A percentile compares a stretch with the other conserved stretches of the same genome.
phyloP scores from a whole-genome alignment of 2,797 vertebrate genomes.

The Perodicticus potto region DNA sequence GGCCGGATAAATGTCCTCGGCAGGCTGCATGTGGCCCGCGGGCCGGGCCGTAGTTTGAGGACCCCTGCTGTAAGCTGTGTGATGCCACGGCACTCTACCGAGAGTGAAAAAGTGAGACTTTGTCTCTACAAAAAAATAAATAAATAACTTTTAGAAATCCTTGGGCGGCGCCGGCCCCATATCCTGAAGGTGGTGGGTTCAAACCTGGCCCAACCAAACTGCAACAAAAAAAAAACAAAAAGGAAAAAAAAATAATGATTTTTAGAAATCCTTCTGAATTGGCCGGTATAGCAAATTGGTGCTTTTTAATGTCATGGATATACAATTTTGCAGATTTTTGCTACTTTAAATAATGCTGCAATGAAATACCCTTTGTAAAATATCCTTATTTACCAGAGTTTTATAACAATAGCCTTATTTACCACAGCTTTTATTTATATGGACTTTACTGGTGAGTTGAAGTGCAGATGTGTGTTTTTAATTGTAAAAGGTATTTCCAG shows the following conservation, averaged over 20 bases:
- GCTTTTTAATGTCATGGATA: background rate
- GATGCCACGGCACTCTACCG: no score
- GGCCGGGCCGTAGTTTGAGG: no score
- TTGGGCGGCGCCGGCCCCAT: no score
- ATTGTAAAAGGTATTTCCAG: background rate
- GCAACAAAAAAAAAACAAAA: no score
- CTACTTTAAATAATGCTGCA: background rate
- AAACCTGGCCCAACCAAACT: no score
- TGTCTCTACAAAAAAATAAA: no score
- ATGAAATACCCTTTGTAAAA: background rate
- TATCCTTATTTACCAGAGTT: background rate
- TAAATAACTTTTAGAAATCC: no score
- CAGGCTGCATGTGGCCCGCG: no score
- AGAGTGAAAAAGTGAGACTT: no score
- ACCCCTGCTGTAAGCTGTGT: no score
- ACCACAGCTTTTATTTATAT: background rate
- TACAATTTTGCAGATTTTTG: background rate
- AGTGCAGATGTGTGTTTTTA: background rate
- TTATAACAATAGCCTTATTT: background rate
- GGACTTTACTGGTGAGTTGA: background rate
- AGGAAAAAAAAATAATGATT: background rate
- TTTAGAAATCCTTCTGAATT: background rate
- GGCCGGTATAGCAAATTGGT: background rate
- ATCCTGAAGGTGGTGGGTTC: no score
- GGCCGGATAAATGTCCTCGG: no score